phyloP scores from a whole-genome alignment of 2,113 vertebrate species.

The Athene noctua region DNA sequence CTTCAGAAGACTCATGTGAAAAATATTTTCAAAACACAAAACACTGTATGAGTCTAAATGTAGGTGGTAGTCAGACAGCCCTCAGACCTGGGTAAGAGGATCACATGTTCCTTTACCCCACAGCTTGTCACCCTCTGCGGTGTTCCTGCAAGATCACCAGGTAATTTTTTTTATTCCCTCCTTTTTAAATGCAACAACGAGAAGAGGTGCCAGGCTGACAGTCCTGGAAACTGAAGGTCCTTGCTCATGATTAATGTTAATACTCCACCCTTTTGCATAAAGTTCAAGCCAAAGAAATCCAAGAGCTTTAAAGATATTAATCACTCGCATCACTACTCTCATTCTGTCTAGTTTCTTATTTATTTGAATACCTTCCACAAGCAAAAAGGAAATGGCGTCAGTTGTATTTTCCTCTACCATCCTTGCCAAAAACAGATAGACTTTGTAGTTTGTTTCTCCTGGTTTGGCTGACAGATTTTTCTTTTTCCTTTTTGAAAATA shows the following conservation, averaged over 20 bases:
- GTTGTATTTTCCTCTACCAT: not conserved
- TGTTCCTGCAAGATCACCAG: not conserved
- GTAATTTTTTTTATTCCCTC: not conserved
- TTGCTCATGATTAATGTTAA: not conserved
- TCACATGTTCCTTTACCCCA: not conserved
- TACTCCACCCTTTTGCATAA: not conserved
- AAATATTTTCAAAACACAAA: constrained; percentile 13
- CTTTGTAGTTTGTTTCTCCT: not conserved
- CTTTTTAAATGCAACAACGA: not conserved
- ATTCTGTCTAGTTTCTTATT: not conserved
- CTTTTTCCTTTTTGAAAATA: not conserved
- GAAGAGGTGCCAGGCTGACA: not conserved
- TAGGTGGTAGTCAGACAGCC: not conserved
- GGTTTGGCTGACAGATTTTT: not conserved
- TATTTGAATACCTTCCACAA: not conserved
- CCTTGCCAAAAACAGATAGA: not conserved
- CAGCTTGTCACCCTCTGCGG: not conserved
- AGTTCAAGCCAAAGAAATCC: not conserved
- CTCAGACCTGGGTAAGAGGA: not conserved
- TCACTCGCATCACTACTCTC: not conserved
- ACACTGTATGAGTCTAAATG: not conserved
- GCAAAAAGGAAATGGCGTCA: not conserved
- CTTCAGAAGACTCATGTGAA: constrained; percentile 20
- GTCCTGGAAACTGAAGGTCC: not conserved
- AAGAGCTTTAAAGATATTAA: constrained; percentile 1